These are phyloP conservation scores for Orchestes rusci DNA, from an alignment of 2,888 invertebrate genomes.

Conservation along the genomic window DNA sequence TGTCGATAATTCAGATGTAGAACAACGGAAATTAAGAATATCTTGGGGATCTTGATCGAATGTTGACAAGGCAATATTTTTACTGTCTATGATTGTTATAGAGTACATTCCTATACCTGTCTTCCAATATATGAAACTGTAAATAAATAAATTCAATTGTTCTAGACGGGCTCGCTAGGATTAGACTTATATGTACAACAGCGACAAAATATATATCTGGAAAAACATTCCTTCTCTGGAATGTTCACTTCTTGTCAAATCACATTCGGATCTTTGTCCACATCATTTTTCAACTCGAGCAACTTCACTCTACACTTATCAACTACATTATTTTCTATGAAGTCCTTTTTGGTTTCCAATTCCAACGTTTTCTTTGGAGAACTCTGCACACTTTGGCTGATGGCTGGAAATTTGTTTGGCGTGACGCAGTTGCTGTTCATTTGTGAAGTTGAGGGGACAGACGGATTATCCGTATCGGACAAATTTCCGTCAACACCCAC, in stretches of 20 bases:
- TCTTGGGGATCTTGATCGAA: too few relatives aligned
- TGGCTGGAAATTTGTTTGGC: constrained; percentile 10
- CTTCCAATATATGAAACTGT: neutral
- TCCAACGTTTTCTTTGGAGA: constrained; percentile 21
- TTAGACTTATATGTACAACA: constrained; percentile 44
- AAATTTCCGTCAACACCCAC: constrained; percentile 28
- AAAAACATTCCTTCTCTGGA: constrained; percentile 39
- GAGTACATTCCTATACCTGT: too few relatives aligned
- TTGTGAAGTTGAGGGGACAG: constrained; percentile 40
- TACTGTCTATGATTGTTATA: neutral
- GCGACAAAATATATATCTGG: constrained; percentile 44
- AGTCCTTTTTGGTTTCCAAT: constrained; percentile 17
- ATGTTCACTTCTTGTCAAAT: constrained; percentile 43
- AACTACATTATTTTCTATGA: constrained; percentile 25
- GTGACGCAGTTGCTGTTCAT: constrained; percentile 35
- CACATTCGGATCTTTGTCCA: constrained; percentile 33
- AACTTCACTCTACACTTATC: constrained; percentile 30
- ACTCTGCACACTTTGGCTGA: constrained; percentile 20
- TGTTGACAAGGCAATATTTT: neutral
- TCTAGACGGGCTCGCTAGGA: constrained; percentile 41
- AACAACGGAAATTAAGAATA: too few relatives aligned
- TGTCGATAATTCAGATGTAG: too few relatives aligned
- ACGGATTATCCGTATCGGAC: constrained; percentile 38
- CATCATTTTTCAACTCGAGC: constrained; percentile 33
- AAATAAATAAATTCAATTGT: constrained; percentile 11